Percentiles rank a stretch among this genome's conserved stretches.
These are phyloP conservation scores for Hartigia nigra DNA, from an alignment of 2,888 invertebrate species.

Conservation along the genomic window DNA sequence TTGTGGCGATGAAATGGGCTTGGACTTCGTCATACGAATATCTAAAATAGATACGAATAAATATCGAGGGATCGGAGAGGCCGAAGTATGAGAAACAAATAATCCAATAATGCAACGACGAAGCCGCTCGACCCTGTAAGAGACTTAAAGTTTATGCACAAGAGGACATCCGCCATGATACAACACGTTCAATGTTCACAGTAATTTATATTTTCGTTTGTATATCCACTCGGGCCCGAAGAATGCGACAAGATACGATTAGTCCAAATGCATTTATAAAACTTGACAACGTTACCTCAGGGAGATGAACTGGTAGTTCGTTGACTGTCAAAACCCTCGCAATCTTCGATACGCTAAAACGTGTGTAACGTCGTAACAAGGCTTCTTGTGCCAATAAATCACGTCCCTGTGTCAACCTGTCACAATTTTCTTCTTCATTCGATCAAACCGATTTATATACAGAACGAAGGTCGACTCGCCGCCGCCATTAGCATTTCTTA, in stretches of 20 bases:
- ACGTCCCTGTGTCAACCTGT: background rate
- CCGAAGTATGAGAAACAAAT: slow-evolving; percentile 33
- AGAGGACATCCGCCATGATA: slow-evolving; percentile 8
- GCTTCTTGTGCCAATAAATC: background rate
- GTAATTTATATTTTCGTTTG: background rate
- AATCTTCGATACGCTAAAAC: background rate
- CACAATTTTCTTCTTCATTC: background rate
- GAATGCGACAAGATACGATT: background rate
- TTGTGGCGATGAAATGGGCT: background rate
- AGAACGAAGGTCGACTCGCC: background rate
- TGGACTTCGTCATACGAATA: background rate
- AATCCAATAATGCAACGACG: slow-evolving; percentile 51
- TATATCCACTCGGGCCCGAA: background rate
- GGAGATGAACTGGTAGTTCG: background rate
- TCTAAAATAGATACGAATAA: background rate
- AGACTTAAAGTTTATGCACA: slow-evolving; percentile 46
- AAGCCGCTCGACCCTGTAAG: slow-evolving; percentile 48
- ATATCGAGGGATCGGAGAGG: background rate
- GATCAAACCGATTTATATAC: background rate
- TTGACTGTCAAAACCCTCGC: background rate
- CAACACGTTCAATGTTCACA: background rate
- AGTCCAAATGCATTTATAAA: background rate
- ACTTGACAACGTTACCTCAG: background rate
- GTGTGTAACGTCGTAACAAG: background rate
- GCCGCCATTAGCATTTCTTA: background rate